phyloP scores from a whole-genome alignment of 2,888 invertebrate species.

The Panorpa germanica region DNA sequence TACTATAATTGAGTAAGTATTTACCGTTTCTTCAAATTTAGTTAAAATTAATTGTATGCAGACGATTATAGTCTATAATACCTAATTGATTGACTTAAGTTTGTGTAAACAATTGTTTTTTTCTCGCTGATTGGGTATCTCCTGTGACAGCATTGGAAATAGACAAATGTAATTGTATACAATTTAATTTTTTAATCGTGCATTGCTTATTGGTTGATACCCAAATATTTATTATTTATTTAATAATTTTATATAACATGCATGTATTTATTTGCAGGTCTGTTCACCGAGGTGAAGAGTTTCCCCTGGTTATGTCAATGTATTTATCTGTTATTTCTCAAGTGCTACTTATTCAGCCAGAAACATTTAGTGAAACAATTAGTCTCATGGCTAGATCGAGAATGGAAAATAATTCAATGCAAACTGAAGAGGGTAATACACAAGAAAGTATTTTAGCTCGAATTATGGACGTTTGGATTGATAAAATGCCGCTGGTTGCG shows the following conservation, averaged over 20 bases:
- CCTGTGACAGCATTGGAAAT: conserved; percentile 5
- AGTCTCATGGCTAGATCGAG: conserved; percentile 26
- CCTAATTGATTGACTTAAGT: conserved; percentile 6
- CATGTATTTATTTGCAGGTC: conserved; percentile 26
- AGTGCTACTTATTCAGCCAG: conserved; percentile 49
- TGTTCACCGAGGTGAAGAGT: conserved; percentile 47
- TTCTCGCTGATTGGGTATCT: no score
- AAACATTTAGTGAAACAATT: conserved; percentile 39
- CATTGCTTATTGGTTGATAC: neutral
- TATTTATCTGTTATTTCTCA: conserved; percentile 63
- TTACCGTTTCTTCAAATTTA: conserved; percentile 4
- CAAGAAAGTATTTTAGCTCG: conserved; percentile 47
- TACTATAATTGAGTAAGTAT: conserved; percentile 35
- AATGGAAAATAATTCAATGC: conserved; percentile 25
- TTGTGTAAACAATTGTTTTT: no score
- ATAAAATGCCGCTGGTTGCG: conserved; percentile 57
- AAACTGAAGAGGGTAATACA: conserved; percentile 24
- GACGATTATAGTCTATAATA: neutral
- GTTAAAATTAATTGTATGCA: neutral
- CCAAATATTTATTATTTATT: conserved; percentile 1
- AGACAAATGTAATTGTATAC: conserved; percentile 2
- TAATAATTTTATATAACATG: conserved; percentile 4
- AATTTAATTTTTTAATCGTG: neutral
- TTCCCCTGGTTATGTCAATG: conserved; percentile 55
- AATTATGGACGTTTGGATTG: conserved; percentile 60